phyloP scores from a whole-genome alignment of 2,113 vertebrate genomes.

The Aphelocoma coerulescens region DNA sequence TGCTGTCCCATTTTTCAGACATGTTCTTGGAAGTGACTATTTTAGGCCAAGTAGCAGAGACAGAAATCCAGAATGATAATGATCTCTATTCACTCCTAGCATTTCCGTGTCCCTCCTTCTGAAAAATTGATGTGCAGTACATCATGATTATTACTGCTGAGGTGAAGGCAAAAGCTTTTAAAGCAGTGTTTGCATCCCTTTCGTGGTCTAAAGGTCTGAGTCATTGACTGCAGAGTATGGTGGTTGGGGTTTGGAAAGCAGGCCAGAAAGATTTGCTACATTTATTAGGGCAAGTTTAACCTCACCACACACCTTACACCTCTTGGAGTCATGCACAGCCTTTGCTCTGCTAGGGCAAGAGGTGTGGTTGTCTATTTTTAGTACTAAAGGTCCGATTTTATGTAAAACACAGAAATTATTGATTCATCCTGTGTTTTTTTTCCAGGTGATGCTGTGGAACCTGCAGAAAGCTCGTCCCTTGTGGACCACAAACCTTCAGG shows the following conservation, averaged over 20 bases:
- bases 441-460: conserved; percentile 91
- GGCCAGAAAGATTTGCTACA: background rate
- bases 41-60: background rate
- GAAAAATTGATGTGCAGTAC: background rate
- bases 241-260: background rate
- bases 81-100: background rate
- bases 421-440: background rate
- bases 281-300: background rate
- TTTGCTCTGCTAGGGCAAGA: background rate
- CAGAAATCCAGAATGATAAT: background rate
- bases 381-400: background rate
- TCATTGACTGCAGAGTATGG: background rate
- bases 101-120: background rate
- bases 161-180: background rate
- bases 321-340: background rate
- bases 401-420: background rate
- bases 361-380: background rate
- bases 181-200: background rate
- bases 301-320: background rate
- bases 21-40: background rate
- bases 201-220: background rate
- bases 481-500: conserved; percentile 87
- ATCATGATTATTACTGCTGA: background rate
- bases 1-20: background rate
- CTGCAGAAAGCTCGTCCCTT: conserved; percentile 89